phyloP scores from a whole-genome alignment of 2,113 vertebrate genomes.

The Channa argus region DNA sequence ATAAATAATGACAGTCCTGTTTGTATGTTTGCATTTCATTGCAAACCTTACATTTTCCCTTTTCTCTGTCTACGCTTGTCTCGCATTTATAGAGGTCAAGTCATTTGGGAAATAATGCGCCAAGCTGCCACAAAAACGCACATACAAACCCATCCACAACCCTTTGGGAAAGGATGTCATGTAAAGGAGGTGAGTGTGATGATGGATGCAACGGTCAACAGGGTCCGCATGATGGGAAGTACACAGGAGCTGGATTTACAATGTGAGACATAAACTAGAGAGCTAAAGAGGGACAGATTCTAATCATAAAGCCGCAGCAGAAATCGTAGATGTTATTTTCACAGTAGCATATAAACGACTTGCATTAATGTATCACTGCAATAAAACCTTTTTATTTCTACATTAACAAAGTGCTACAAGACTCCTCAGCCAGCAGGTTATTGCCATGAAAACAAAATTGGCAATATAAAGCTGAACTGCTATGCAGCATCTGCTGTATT shows the following conservation, averaged over 20 bases:
- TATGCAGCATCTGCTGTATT: not conserved
- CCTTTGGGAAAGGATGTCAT: not conserved
- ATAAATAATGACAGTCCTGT: conserved; percentile 1
- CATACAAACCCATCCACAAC: conserved; percentile 10
- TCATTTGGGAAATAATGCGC: conserved; percentile 26
- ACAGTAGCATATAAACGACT: conserved; percentile 32
- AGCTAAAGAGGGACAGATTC: conserved; percentile 11
- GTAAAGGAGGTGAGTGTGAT: conserved; percentile 21
- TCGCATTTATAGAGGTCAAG: conserved; percentile 16
- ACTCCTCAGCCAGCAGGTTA: not conserved
- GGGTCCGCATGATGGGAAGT: conserved; percentile 7
- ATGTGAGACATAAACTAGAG: conserved; percentile 4
- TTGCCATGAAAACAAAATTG: not conserved
- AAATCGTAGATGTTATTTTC: conserved; percentile 40
- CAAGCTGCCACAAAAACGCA: conserved; percentile 1
- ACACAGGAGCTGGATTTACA: not conserved
- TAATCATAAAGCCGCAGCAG: conserved; percentile 13
- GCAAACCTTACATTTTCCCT: conserved; percentile 1
- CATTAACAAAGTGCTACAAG: not conserved
- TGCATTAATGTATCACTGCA: conserved; percentile 26
- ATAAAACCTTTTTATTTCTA: conserved; percentile 17
- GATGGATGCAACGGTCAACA: conserved; percentile 11
- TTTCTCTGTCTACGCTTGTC: conserved; percentile 17
- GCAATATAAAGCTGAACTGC: not conserved
- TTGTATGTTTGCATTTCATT: conserved; percentile 14